Evolutionary conservation across 1,140 invertebrate species (phyloP).

Genomic region (Oedothorax gibbosus): DNA sequence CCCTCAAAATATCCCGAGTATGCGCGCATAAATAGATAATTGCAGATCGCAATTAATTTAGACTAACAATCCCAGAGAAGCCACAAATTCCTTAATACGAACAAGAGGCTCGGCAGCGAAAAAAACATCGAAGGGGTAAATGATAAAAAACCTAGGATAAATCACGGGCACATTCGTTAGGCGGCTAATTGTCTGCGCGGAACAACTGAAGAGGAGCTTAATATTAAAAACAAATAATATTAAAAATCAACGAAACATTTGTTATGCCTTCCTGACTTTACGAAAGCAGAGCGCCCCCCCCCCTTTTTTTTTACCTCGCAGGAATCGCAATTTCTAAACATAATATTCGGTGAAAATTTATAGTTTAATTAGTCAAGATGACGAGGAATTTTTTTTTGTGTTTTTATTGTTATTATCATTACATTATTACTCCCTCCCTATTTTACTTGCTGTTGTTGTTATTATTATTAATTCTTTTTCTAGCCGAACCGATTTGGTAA

Average conservation of each 20-base stretch:
- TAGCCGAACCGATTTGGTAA: constrained; percentile 45
- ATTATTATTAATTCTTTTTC: constrained; percentile 56
- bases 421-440: constrained; percentile 45
- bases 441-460: constrained; percentile 43
- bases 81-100: constrained; percentile 61
- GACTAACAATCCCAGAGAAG: constrained; percentile 57
- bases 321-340: constrained; percentile 32
- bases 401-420: constrained; percentile 57
- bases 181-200: constrained; percentile 55
- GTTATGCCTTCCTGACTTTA: constrained; percentile 57
- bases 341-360: constrained; percentile 58
- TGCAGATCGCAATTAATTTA: constrained; percentile 61
- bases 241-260: constrained; percentile 57
- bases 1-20: constrained; percentile 28
- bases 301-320: constrained; percentile 7
- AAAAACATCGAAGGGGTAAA: neutral
- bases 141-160: constrained; percentile 34
- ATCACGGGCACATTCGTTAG: constrained; percentile 56
- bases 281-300: constrained; percentile 18
- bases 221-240: constrained; percentile 61
- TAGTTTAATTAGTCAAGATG: constrained; percentile 62
- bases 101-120: constrained; percentile 13
- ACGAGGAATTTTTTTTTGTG: constrained; percentile 48
- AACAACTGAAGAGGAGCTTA: constrained; percentile 45
- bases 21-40: constrained; percentile 54